These are phyloP conservation scores for Herpetotheres cachinnans DNA, from an alignment of 2,113 vertebrate species.

Conservation along the genomic window DNA sequence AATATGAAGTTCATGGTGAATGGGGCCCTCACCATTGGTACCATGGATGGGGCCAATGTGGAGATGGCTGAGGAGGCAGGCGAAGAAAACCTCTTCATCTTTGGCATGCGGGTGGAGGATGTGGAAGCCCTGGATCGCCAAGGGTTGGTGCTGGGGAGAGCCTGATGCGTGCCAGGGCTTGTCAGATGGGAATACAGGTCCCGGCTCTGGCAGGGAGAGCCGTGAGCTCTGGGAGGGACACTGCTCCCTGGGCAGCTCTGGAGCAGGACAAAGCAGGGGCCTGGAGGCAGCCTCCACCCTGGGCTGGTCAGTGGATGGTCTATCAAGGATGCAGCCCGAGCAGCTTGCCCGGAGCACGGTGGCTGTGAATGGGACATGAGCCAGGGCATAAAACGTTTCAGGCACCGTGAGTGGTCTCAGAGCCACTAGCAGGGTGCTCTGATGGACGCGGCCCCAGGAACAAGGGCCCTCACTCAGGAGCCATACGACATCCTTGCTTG, in stretches of 20 bases:
- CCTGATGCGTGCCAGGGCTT: background rate
- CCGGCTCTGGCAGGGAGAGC: background rate
- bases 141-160: slow-evolving; percentile 70
- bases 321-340: background rate
- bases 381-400: too few relatives aligned
- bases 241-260: background rate
- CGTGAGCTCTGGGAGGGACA: background rate
- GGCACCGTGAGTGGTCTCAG: fast-evolving
- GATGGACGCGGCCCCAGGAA: background rate
- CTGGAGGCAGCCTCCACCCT: background rate
- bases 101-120: slow-evolving; percentile 84
- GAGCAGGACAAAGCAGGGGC: background rate
- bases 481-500: background rate
- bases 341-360: background rate
- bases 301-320: background rate
- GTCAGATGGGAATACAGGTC: background rate
- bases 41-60: slow-evolving; percentile 89
- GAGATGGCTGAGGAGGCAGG: slow-evolving; percentile 91
- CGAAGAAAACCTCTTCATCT: slow-evolving; percentile 89
- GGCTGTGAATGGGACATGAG: fast-evolving
- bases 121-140: slow-evolving; percentile 82
- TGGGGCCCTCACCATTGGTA: slow-evolving; percentile 88
- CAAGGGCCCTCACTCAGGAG: background rate
- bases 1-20: slow-evolving; percentile 97
- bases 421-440: background rate